Evolutionary conservation across 2,113 vertebrate species (phyloP).

Genomic region (Chamaea fasciata): DNA sequence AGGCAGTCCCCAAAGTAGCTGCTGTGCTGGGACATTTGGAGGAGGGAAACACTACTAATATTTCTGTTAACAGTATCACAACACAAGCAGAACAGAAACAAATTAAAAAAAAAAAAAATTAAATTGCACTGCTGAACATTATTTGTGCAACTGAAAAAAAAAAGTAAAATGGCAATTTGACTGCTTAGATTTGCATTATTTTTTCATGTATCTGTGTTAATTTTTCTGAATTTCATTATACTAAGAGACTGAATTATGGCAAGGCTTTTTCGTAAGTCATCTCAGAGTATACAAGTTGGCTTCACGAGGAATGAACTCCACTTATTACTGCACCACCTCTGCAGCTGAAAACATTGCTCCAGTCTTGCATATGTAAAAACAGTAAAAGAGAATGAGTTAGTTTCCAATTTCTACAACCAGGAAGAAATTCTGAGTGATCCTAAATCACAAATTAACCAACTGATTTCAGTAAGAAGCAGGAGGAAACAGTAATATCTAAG

Average conservation of each 20-base stretch:
- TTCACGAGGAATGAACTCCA: not conserved
- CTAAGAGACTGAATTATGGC: not conserved
- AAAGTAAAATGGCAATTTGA: not conserved
- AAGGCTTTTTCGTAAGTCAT: not conserved
- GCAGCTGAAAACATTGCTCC: not conserved
- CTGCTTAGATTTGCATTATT: not conserved
- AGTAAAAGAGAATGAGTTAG: not conserved
- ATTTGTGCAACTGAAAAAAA: not conserved
- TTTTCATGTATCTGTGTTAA: not conserved
- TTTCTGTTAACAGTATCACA: not conserved
- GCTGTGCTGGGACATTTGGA: not conserved
- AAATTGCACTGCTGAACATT: not conserved
- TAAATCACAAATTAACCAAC: not conserved
- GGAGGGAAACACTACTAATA: not conserved
- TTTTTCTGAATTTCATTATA: not conserved
- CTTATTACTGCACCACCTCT: not conserved
- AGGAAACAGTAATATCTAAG: not conserved
- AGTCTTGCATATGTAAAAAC: not conserved
- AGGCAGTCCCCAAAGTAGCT: not conserved
- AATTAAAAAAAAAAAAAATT: not conserved
- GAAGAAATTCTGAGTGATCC: not conserved
- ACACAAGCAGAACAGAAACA: not conserved
- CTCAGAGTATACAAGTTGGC: not conserved
- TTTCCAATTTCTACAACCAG: not conserved
- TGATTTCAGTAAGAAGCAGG: not conserved